Base-by-base conservation (phyloP, 2,797 vertebrate genomes). In the Vireo griseus region DNA sequence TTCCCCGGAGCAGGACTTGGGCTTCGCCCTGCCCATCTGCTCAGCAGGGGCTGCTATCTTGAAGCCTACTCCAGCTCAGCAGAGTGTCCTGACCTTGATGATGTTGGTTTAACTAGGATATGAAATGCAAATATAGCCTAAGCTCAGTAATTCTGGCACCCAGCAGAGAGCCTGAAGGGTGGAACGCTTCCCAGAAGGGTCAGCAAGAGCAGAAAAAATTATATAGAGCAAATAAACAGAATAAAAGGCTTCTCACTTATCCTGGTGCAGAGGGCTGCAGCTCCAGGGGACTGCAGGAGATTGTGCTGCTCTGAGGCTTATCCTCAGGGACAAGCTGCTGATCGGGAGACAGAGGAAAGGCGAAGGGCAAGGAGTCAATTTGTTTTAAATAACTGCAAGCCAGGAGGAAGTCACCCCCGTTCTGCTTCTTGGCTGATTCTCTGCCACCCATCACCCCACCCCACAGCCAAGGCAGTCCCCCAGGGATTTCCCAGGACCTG, bases 51-150 rank as follows among this genome's bases (percentile, higher is more conserved):
- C 47, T 28, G 69, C 76, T 69, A 37, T 3, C 81, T 52, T 24
- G 47, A 16, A 66, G 55, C 62, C 57, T 29, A 3, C 58, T 90
- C 66, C 75, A 11, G 11, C 95, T 52, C 79, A 65, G 66, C 79
- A 55, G 45, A 24, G 57, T 15, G 80, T 71, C 72, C 90, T 95
- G 92, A 94, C 96, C 95, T 96, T 94, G 92, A 37, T 86, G 90
- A 22, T 94, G 91, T 94, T 89, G 86, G 78, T 94, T 96, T 95
- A 92, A 95, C 91, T 72, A 84, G 91, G 81, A 93, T 94, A 84
- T 90, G 91, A 95, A 96, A 96, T 97, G 95, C 95, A 97, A 96
- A 97, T 96, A 91, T 4, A 88, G 82, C 82, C 79, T 80, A 78
- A 89, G 54, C 91, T 66, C 63, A 69, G 86, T 86, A 84, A 88